phyloP scores from a whole-genome alignment of 2,797 vertebrate genomes.

The Otolemur crassicaudatus region DNA sequence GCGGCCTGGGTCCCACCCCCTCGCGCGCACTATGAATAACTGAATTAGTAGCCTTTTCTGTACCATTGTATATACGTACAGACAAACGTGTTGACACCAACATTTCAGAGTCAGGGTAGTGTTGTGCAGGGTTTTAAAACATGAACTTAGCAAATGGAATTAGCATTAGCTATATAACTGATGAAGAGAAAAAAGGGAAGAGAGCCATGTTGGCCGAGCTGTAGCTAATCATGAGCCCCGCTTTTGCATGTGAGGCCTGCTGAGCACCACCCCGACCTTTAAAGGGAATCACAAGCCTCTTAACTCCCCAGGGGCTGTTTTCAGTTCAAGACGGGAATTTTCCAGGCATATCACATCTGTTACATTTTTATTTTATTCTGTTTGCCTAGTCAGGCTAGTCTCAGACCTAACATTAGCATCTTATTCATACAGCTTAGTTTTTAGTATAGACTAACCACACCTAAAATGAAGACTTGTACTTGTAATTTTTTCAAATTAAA shows the following conservation, averaged over 20 bases:
- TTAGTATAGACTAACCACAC: background rate
- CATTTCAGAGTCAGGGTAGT: background rate
- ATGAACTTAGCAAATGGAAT: background rate
- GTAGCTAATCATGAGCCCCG: background rate
- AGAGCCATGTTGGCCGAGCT: background rate
- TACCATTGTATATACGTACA: background rate
- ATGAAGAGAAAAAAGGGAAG: background rate
- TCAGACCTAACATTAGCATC: conserved; percentile 32
- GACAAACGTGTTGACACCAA: background rate
- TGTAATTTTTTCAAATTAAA: background rate
- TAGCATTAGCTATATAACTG: background rate
- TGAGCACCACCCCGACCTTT: background rate
- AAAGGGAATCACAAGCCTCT: background rate
- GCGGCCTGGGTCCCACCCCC: accelerated
- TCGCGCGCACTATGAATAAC: background rate
- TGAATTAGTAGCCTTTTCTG: background rate
- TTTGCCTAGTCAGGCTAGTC: background rate
- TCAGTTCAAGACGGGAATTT: background rate
- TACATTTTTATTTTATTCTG: conserved; percentile 26
- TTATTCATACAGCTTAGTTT: conserved; percentile 30
- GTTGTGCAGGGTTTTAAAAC: background rate
- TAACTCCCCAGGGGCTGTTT: background rate
- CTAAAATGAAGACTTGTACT: background rate
- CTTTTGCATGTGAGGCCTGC: background rate
- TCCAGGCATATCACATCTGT: background rate